These are phyloP conservation scores for Sternotherus odoratus DNA, from an alignment of 2,797 vertebrate genomes.

Conservation along the genomic window DNA sequence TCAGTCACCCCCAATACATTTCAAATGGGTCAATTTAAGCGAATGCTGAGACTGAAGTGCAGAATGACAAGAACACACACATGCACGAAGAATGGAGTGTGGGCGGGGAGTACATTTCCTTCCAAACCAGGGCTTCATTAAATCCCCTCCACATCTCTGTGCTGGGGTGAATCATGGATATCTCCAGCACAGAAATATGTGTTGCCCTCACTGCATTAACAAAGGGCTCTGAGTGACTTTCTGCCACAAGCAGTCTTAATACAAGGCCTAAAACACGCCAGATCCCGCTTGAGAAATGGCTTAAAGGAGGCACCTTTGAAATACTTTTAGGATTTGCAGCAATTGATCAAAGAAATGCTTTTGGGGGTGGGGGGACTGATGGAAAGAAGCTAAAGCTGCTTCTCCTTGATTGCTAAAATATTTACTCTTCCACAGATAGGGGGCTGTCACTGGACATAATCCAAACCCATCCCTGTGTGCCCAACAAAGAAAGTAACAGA, in stretches of 20 bases:
- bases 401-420: conserved; percentile 45
- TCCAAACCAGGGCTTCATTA: conserved; percentile 19
- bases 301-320: conserved; percentile 28
- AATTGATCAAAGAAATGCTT: conserved; percentile 64
- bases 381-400: conserved; percentile 12
- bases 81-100: background rate
- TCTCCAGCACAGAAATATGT: conserved; percentile 27
- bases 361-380: background rate
- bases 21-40: background rate
- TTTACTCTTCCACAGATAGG: too few relatives aligned
- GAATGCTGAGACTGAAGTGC: background rate
- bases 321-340: conserved; percentile 36
- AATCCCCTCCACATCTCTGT: conserved; percentile 22
- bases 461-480: background rate
- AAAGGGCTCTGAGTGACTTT: conserved; percentile 57
- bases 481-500: too few relatives aligned
- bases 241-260: conserved; percentile 73
- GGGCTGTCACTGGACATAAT: background rate
- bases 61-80: background rate
- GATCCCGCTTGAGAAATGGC: conserved; percentile 65
- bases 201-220: conserved; percentile 64
- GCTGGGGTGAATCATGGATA: background rate
- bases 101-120: background rate
- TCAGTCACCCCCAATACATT: rapidly evolving
- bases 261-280: conserved; percentile 69